Evolutionary conservation across 2,113 vertebrate genomes (phyloP).

Genomic region (Vidua chalybeata): DNA sequence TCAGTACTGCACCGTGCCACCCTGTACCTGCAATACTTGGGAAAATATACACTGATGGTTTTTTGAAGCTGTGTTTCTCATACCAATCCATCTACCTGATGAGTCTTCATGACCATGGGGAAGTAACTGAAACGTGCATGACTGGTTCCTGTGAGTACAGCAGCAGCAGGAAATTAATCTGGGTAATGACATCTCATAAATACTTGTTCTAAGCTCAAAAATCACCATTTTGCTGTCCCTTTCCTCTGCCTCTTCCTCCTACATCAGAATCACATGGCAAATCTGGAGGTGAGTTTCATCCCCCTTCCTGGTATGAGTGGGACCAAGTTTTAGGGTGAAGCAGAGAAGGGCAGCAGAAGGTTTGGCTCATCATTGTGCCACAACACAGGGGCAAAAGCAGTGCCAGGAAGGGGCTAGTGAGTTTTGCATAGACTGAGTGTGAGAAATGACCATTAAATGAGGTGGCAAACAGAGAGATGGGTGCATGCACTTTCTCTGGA

Average conservation of each 20-base stretch:
- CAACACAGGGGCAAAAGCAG: neutral
- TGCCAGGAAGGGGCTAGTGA: neutral
- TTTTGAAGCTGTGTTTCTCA: neutral
- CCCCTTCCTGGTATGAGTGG: neutral
- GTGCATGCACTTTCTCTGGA: rapidly evolving
- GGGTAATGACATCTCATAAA: neutral
- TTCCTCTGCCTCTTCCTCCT: neutral
- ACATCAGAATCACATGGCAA: neutral
- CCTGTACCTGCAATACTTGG: neutral
- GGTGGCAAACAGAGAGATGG: neutral
- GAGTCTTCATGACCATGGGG: neutral
- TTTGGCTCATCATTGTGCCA: neutral
- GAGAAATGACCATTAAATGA: neutral
- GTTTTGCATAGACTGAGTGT: neutral
- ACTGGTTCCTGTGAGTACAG: neutral
- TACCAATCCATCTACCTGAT: neutral
- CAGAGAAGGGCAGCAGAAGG: neutral
- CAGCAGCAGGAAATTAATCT: neutral
- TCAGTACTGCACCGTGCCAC: neutral
- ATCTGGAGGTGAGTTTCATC: neutral
- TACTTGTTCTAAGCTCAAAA: neutral
- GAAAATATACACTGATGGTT: neutral
- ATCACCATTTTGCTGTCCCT: neutral
- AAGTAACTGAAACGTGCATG: neutral
- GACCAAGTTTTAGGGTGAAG: neutral